A percentile compares a stretch with the other conserved stretches of the same genome.
Evolutionary conservation across 2,888 invertebrate genomes (phyloP).

Genomic region (Drosophila demipolita): DNA sequence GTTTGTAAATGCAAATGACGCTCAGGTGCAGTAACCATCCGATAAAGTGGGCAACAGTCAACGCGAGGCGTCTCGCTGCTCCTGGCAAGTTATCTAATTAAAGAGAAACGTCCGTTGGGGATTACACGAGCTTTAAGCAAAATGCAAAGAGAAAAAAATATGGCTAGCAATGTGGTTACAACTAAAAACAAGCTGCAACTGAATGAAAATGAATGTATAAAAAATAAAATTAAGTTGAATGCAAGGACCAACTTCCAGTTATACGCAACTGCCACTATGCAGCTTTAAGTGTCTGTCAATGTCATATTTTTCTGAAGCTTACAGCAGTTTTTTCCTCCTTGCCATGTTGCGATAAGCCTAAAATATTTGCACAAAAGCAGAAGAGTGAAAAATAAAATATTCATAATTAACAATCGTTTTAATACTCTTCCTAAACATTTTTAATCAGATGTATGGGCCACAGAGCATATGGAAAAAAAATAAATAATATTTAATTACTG

Average conservation of each 20-base stretch:
- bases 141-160: conserved; percentile 60
- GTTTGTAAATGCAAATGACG: conserved; percentile 60
- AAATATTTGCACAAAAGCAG: conserved; percentile 53
- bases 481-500: not conserved
- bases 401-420: not conserved
- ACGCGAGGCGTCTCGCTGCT: conserved; percentile 7
- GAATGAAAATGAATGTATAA: conserved; percentile 9
- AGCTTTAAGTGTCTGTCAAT: conserved; percentile 78
- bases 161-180: conserved; percentile 10
- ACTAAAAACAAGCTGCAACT: conserved; percentile 9
- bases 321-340: conserved; percentile 56
- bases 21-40: conserved; percentile 27
- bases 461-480: not conserved
- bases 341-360: conserved; percentile 55
- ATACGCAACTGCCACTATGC: conserved; percentile 63
- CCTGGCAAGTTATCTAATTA: conserved; percentile 69
- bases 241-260: conserved; percentile 58
- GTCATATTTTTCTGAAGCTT: conserved; percentile 71
- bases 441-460: not conserved
- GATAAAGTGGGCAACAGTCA: conserved; percentile 13
- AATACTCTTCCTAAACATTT: conserved; percentile 7
- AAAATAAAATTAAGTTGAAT: conserved; percentile 22
- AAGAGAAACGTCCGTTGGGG: conserved; percentile 49
- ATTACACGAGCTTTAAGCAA: conserved; percentile 53
- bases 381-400: conserved; percentile 8